Evolutionary conservation across 2,113 vertebrate species (phyloP).

Genomic region (Ptilonorhynchus violaceus): DNA sequence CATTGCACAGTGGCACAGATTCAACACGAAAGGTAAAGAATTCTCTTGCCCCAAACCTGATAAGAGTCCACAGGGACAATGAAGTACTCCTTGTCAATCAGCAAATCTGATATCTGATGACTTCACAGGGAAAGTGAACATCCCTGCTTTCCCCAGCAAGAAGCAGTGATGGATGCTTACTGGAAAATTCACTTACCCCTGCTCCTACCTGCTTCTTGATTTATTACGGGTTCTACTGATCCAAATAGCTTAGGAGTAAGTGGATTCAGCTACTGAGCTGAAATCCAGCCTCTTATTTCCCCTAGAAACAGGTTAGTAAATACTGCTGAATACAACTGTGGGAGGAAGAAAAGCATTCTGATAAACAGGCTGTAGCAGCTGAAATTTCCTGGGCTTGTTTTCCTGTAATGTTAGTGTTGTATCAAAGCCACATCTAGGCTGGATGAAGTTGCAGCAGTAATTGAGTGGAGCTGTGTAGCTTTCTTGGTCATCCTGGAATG

Average conservation of each 20-base stretch:
- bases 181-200: not conserved
- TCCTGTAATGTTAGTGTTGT: not conserved
- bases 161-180: not conserved
- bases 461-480: not conserved
- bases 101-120: not conserved
- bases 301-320: constrained; percentile 9
- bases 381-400: constrained; percentile 20
- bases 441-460: not conserved
- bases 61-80: not conserved
- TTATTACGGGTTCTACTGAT: not conserved
- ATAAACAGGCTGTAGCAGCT: constrained; percentile 18
- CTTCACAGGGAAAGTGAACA: not conserved
- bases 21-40: not conserved
- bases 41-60: not conserved
- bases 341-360: constrained; percentile 17
- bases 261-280: not conserved
- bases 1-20: not conserved
- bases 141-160: not conserved
- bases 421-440: not conserved
- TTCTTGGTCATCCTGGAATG: not conserved
- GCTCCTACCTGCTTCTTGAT: not conserved
- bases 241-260: not conserved
- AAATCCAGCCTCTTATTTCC: not conserved
- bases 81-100: not conserved
- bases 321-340: not conserved